Percentiles rank a stretch among this genome's conserved stretches.
These are phyloP conservation scores for Neodiprion virginianus DNA, from an alignment of 1,140 invertebrate species.

Conservation along the genomic window DNA sequence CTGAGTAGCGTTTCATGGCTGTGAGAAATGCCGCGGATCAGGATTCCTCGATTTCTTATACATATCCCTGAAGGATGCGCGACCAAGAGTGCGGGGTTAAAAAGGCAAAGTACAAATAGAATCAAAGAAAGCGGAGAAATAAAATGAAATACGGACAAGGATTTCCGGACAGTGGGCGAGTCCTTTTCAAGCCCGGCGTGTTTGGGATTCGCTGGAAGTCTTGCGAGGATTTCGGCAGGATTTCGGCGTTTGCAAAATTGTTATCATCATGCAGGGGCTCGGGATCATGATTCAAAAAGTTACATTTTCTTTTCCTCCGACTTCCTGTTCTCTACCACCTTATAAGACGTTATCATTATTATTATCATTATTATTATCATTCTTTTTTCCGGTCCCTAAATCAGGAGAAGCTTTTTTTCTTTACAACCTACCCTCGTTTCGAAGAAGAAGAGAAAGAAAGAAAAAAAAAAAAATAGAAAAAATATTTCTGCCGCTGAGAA, in stretches of 20 bases:
- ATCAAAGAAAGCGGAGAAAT: background rate
- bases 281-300: background rate
- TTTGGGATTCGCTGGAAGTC: background rate
- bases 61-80: no score
- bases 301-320: background rate
- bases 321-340: background rate
- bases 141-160: background rate
- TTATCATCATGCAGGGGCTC: no score
- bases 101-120: background rate
- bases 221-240: background rate
- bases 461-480: no score
- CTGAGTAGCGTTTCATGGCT: no score
- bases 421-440: background rate
- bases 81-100: no score
- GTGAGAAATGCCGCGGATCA: no score
- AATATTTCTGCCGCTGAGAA: no score
- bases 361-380: background rate
- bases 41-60: no score
- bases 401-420: background rate
- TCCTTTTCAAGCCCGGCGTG: background rate
- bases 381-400: background rate
- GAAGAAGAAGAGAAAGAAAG: no score
- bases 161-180: slow-evolving; percentile 2
- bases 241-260: no score
- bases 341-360: background rate